Percentiles rank a stretch among this genome's conserved stretches.
Evolutionary conservation across 2,888 invertebrate species (phyloP).

Genomic region (Drosophila subquinaria): DNA sequence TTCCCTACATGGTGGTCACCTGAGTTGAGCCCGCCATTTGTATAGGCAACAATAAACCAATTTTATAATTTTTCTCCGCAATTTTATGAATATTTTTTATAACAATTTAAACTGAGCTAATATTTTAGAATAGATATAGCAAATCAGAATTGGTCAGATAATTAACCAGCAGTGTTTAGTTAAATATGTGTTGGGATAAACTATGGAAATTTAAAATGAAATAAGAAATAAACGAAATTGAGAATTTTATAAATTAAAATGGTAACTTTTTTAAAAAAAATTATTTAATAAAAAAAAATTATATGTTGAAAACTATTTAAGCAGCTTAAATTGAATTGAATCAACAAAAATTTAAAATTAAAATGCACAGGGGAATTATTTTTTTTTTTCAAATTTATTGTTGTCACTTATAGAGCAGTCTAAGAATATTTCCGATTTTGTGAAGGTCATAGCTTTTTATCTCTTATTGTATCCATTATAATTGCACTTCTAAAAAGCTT

Average conservation of each 20-base stretch:
- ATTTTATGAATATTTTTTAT: constrained; percentile 14
- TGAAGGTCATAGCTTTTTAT: neutral
- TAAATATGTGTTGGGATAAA: neutral
- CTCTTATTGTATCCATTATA: neutral
- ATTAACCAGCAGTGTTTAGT: constrained; percentile 2
- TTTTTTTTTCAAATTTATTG: neutral
- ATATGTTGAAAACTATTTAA: neutral
- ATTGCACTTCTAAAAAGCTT: neutral
- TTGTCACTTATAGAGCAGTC: neutral
- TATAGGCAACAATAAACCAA: constrained; percentile 43
- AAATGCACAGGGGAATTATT: neutral
- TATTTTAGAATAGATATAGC: constrained; percentile 14
- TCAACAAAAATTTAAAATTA: neutral
- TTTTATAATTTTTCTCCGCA: constrained; percentile 18
- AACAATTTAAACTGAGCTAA: constrained; percentile 1
- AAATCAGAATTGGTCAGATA: constrained; percentile 6
- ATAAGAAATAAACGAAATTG: too few species aligned
- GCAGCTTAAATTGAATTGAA: neutral
- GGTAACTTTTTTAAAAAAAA: too few species aligned
- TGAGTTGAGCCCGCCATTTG: constrained; percentile 40
- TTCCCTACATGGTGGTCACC: constrained; percentile 7
- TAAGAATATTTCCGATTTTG: neutral
- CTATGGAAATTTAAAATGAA: too few species aligned
- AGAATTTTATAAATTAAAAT: too few species aligned
- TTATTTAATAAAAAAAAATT: neutral